These are phyloP conservation scores for Tiliqua scincoides DNA, from an alignment of 2,113 vertebrate genomes.

Conservation along the genomic window DNA sequence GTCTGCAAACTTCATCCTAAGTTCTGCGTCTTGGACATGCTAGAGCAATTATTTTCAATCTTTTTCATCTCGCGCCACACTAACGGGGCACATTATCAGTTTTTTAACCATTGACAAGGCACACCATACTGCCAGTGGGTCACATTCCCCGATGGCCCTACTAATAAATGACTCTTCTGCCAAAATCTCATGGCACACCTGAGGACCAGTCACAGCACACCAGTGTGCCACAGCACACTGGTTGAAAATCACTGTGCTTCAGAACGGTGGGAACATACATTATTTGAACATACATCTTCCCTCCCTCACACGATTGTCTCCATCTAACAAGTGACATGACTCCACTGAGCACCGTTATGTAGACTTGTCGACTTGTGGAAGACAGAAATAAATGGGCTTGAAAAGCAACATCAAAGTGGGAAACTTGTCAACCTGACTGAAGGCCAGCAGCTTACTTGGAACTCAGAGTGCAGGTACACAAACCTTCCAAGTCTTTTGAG, in stretches of 20 bases:
- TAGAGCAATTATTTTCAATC: no score
- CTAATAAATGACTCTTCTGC: no score
- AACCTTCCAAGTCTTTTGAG: neutral
- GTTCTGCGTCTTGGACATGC: neutral
- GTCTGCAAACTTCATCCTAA: neutral
- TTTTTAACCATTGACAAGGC: no score
- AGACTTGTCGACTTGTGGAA: neutral
- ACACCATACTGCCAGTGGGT: no score
- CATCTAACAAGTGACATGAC: neutral
- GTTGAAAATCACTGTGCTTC: no score
- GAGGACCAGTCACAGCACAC: no score
- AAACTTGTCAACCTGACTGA: neutral
- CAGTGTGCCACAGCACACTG: no score
- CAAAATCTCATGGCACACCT: no score
- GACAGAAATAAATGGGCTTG: accelerated
- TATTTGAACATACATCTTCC: neutral
- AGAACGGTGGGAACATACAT: neutral
- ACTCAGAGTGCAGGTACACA: neutral
- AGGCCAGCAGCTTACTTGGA: neutral
- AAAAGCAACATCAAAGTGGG: accelerated
- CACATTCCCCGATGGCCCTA: no score
- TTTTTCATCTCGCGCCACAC: no score
- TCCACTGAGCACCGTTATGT: accelerated
- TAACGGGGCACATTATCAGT: no score
- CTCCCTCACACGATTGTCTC: no score